Base-by-base conservation (phyloP, 2,797 vertebrate genomes). In the Ptychobarbus kaznakovi region DNA sequence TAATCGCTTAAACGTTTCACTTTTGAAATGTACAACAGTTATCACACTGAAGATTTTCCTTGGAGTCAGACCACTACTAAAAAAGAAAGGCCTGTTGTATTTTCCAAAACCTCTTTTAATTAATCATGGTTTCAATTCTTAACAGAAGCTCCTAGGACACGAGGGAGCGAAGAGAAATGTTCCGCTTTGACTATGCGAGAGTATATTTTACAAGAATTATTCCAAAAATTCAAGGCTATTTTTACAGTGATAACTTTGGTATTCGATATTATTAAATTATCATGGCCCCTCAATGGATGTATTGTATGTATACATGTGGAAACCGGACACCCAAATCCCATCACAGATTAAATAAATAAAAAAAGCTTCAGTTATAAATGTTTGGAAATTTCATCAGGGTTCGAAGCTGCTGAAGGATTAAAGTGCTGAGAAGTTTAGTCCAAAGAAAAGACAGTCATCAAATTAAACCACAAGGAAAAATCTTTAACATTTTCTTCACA, bases 121-220 rank as follows among this genome's bases (percentile, higher is more conserved):
- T 94, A 93, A 95, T 95, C 89, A 92, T 91, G 81, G 86, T 90
- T 92, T 91, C 91, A 88, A 91, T 93, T 92, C 87, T 92, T 88
- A 87, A 92, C 91, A 90, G 93, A 94, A 93, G 92, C 92, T 88
- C 88, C 88, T 80, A 84, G 72, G 92, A 89, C 84, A 93, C 81
- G 81, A 70, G 92, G 92, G 91, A 94, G 89, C 89, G 91, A 91
- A 89, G 87, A 93, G 92, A 93, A 92, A 92, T 88, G 90, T 88
- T 83, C 56, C 12, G n/a, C 89, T 92, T 90, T 91, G 90, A 93
- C 91, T 93, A 89, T 89, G 86, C 79, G 82, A 85, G 81, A 87
- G 88, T 91, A 46, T 85, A 87, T 89, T 91, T 91, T 86, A 90
- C 91, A 89, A 87, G 87, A 92, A 91, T 90, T 87, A 89, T 86